Percentiles rank a stretch among this genome's conserved stretches.
Evolutionary conservation across 1,140 invertebrate genomes (phyloP).

Genomic region (Drosophila quadrilineata): DNA sequence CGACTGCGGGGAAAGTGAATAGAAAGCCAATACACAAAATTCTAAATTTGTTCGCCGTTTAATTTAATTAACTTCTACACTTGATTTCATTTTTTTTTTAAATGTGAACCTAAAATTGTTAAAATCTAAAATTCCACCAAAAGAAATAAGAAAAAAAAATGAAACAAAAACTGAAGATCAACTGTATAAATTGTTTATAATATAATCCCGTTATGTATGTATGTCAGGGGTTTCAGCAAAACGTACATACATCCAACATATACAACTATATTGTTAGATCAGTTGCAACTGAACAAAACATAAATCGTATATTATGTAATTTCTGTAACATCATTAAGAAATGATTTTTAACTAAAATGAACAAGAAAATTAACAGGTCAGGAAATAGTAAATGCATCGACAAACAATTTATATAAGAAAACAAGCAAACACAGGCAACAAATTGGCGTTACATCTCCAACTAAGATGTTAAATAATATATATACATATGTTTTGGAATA

Average conservation of each 20-base stretch:
- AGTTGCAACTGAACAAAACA: conserved; percentile 14
- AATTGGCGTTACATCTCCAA: conserved; percentile 22
- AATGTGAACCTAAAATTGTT: conserved; percentile 38
- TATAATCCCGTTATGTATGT: background rate
- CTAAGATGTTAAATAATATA: conserved; percentile 28
- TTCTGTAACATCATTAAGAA: conserved; percentile 17
- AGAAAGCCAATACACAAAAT: conserved; percentile 36
- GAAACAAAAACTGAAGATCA: background rate
- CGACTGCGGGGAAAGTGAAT: background rate
- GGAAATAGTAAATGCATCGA: conserved; percentile 33
- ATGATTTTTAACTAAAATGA: conserved; percentile 19
- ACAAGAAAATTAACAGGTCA: conserved; percentile 23
- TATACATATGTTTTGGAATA: conserved; percentile 16
- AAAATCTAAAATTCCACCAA: conserved; percentile 35
- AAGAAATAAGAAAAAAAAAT: conserved; percentile 6
- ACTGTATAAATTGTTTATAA: conserved; percentile 22
- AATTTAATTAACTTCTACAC: conserved; percentile 20
- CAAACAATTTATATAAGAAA: conserved; percentile 23
- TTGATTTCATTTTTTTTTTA: conserved; percentile 26
- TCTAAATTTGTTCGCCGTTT: conserved; percentile 37
- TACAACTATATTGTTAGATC: conserved; percentile 13
- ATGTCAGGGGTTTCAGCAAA: background rate
- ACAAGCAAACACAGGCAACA: background rate
- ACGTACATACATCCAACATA: background rate
- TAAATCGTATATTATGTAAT: conserved; percentile 17